A percentile compares a stretch with the other conserved stretches of the same genome.
These are phyloP conservation scores for Dastarcus helophoroides DNA, from an alignment of 2,888 invertebrate species.

Conservation along the genomic window DNA sequence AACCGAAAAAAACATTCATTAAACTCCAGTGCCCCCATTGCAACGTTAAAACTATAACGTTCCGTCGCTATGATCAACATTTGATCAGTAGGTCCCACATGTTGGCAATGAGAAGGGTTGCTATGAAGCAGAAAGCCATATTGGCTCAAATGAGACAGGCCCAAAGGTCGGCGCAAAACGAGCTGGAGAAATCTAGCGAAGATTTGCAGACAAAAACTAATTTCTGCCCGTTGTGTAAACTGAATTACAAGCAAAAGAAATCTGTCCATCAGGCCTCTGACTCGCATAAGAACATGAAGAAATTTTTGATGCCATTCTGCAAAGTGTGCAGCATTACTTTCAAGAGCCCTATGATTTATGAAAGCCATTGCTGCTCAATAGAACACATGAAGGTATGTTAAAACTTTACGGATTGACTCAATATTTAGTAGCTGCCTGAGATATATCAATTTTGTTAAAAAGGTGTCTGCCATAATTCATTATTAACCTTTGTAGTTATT, in stretches of 20 bases:
- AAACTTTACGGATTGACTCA: slow-evolving; percentile 9
- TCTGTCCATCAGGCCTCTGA: slow-evolving; percentile 69
- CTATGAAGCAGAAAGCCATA: slow-evolving; percentile 61
- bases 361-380: slow-evolving; percentile 70
- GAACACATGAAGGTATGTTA: slow-evolving; percentile 65
- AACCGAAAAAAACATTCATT: slow-evolving; percentile 43
- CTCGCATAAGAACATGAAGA: slow-evolving; percentile 73
- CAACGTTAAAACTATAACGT: slow-evolving; percentile 60
- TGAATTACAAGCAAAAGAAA: slow-evolving; percentile 42
- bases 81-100: slow-evolving; percentile 60
- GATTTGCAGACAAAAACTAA: slow-evolving; percentile 40
- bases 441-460: too few species aligned
- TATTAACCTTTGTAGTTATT: too few species aligned
- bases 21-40: slow-evolving; percentile 70
- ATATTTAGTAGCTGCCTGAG: too few species aligned
- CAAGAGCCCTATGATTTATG: slow-evolving; percentile 75
- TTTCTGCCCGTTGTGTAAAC: slow-evolving; percentile 36
- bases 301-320: slow-evolving; percentile 74
- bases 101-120: slow-evolving; percentile 60
- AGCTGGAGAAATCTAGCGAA: slow-evolving; percentile 56
- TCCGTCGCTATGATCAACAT: slow-evolving; percentile 64
- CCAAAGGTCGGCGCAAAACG: slow-evolving; percentile 64
- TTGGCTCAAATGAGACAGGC: slow-evolving; percentile 66
- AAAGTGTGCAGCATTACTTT: slow-evolving; percentile 65
- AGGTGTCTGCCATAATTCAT: too few species aligned